These are phyloP conservation scores for Kryptolebias ocellatus DNA, from an alignment of 2,797 vertebrate species.

Conservation along the genomic window DNA sequence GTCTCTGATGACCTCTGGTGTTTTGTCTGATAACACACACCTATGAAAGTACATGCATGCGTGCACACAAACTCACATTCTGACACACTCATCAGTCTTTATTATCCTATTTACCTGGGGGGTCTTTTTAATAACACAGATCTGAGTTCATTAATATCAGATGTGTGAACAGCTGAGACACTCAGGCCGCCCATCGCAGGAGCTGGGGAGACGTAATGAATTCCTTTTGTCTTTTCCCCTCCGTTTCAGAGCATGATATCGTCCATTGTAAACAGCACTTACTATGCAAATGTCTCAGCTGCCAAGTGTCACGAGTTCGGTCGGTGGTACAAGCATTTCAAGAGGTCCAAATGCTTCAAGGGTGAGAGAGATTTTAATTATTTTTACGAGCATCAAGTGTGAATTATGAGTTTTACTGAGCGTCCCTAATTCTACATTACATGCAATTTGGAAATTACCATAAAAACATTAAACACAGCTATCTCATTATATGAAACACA, in stretches of 20 bases:
- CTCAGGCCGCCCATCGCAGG: slow-evolving; percentile 58
- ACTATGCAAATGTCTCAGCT: slow-evolving; percentile 98
- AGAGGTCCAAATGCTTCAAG: slow-evolving; percentile 90
- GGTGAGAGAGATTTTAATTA: slow-evolving; percentile 78
- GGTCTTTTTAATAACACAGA: slow-evolving; percentile 80
- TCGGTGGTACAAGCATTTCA: slow-evolving; percentile 99
- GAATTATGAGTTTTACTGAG: not conserved
- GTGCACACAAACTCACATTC: slow-evolving; percentile 39
- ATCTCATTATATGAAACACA: too few relatives aligned
- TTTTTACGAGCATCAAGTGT: slow-evolving; percentile 8
- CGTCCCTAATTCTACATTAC: too few relatives aligned
- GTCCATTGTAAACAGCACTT: slow-evolving; percentile 98
- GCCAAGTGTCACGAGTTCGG: slow-evolving; percentile 99
- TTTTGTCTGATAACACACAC: slow-evolving; percentile 53
- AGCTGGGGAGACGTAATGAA: slow-evolving; percentile 63
- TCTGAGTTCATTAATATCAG: slow-evolving; percentile 81
- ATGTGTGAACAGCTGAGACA: slow-evolving; percentile 76
- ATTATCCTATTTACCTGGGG: slow-evolving; percentile 77
- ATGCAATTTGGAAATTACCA: too few relatives aligned
- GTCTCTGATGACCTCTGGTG: slow-evolving; percentile 72
- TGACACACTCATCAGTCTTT: slow-evolving; percentile 76
- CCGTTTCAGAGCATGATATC: slow-evolving; percentile 95
- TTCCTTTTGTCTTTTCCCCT: slow-evolving; percentile 71
- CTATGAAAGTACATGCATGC: slow-evolving; percentile 2
- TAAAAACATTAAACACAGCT: too few relatives aligned